Percentiles rank a stretch among this genome's conserved stretches.
These are phyloP conservation scores for Diadegma fenestrale DNA, from an alignment of 2,888 invertebrate genomes.

Conservation along the genomic window DNA sequence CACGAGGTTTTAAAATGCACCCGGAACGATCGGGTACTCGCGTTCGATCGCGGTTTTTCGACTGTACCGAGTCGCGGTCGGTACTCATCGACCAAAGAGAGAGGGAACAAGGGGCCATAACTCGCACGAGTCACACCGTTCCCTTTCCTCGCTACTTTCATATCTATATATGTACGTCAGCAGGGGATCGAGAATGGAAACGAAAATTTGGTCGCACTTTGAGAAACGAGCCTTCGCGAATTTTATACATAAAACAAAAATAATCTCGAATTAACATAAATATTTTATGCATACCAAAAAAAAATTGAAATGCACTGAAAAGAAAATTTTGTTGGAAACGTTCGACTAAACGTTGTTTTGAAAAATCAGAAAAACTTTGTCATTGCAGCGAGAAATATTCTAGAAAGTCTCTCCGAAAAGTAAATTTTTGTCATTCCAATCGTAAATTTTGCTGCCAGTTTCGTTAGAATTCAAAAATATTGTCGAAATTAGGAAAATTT, in stretches of 20 bases:
- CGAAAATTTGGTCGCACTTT: slow-evolving; percentile 16
- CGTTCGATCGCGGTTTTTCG: slow-evolving; percentile 44
- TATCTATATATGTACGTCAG: slow-evolving; percentile 25
- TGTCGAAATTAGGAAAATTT: too few species aligned
- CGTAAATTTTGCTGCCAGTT: too few species aligned
- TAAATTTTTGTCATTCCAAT: too few species aligned
- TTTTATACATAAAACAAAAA: background rate
- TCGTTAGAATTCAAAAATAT: too few species aligned
- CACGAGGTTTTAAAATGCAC: background rate
- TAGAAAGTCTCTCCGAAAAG: too few species aligned
- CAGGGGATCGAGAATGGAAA: slow-evolving; percentile 21
- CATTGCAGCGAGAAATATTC: too few species aligned
- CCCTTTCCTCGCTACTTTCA: slow-evolving; percentile 30
- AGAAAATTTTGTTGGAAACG: too few species aligned
- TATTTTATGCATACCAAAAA: slow-evolving; percentile 4
- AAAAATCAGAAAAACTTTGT: too few species aligned
- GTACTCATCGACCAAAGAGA: background rate
- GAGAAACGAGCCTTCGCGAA: slow-evolving; percentile 13
- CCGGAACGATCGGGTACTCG: slow-evolving; percentile 14
- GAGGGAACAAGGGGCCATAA: background rate
- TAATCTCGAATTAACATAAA: background rate
- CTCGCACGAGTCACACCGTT: slow-evolving; percentile 22
- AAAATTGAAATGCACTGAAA: too few species aligned
- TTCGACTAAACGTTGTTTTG: too few species aligned
- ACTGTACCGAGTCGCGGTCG: slow-evolving; percentile 31